phyloP scores from a whole-genome alignment of 2,113 vertebrate species.

The Brachyhypopomus occidentalis region DNA sequence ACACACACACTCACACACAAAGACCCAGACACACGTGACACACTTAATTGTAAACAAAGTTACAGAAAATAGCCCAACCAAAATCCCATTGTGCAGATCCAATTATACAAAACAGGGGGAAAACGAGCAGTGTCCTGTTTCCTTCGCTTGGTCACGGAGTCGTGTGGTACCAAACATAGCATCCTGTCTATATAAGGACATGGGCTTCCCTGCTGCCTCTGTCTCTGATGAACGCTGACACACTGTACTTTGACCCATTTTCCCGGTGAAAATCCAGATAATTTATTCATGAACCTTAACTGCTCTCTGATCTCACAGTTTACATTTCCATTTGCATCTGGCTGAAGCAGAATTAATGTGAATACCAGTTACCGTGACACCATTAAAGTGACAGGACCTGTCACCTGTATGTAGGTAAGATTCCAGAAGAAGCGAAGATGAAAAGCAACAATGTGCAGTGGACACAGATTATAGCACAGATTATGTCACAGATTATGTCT shows the following conservation, averaged over 20 bases:
- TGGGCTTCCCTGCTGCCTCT: neutral
- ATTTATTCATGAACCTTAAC: neutral
- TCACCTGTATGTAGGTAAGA: neutral
- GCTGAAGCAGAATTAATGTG: slow-evolving; percentile 18
- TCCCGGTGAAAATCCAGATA: neutral
- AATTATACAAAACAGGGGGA: neutral
- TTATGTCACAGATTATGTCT: neutral
- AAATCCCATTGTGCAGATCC: neutral
- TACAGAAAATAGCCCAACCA: neutral
- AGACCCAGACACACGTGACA: neutral
- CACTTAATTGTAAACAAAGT: neutral
- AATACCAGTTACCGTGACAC: neutral
- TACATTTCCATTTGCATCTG: neutral
- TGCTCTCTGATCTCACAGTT: neutral
- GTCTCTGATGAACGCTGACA: slow-evolving; percentile 8
- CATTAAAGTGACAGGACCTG: no score
- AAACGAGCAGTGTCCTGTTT: neutral
- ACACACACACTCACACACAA: neutral
- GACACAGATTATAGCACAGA: neutral
- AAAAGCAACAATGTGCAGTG: neutral
- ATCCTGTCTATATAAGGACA: slow-evolving; percentile 14
- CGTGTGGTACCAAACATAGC: neutral
- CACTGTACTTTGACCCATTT: slow-evolving; percentile 2
- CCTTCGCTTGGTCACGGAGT: neutral
- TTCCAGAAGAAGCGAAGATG: neutral